Percentiles rank a stretch among this genome's conserved stretches.
phyloP scores from a whole-genome alignment of 2,797 vertebrate genomes.

The Tarsius wallacei region DNA sequence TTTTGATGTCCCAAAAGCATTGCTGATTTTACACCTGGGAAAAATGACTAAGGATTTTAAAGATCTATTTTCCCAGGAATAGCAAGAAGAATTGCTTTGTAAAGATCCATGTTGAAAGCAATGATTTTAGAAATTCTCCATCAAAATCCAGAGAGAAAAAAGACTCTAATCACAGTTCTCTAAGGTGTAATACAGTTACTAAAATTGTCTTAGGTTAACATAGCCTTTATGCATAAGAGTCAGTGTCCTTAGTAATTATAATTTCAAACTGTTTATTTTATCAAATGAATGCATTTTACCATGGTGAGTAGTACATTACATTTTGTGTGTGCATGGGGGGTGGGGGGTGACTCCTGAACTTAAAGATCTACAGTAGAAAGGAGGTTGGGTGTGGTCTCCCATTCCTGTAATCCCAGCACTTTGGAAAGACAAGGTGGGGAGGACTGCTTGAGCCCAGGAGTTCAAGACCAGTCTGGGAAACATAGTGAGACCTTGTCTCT shows the following conservation, averaged over 20 bases:
- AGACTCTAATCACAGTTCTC: background rate
- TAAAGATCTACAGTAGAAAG: background rate
- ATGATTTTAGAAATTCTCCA: conserved; percentile 13
- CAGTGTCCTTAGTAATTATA: background rate
- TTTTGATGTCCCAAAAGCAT: conserved; percentile 39
- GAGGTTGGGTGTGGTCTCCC: background rate
- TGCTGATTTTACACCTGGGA: conserved; percentile 10
- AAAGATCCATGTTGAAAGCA: background rate
- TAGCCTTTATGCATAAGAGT: background rate
- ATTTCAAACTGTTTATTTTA: background rate
- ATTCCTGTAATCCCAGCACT: too few species aligned
- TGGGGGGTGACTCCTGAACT: background rate
- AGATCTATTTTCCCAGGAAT: conserved; percentile 20
- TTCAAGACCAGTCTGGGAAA: too few species aligned
- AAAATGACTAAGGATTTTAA: conserved; percentile 47
- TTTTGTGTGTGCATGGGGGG: background rate
- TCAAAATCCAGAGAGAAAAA: background rate
- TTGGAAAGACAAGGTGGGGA: too few species aligned
- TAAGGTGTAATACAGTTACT: background rate
- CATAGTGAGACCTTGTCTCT: too few species aligned
- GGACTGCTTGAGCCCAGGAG: too few species aligned
- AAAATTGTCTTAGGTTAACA: background rate
- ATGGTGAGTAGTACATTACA: background rate
- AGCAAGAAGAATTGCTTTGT: background rate
- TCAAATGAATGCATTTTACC: background rate